phyloP scores from a whole-genome alignment of 2,113 vertebrate genomes.

The Empidonax alnorum region DNA sequence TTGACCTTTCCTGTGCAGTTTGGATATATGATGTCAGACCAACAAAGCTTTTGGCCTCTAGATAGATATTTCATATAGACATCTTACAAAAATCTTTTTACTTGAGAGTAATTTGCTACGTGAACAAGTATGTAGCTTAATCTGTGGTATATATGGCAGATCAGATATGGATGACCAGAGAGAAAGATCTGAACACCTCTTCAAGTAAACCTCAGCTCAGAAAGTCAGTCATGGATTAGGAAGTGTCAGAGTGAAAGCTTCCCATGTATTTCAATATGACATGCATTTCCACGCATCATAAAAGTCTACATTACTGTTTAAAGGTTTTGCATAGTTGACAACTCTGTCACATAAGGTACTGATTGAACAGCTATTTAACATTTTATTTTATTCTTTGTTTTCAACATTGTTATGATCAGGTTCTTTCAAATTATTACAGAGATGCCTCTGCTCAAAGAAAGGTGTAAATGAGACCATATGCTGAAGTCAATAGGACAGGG shows the following conservation, averaged over 20 bases:
- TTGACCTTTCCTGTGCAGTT: accelerated
- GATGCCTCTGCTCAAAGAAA: not conserved
- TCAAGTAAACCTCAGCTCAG: not conserved
- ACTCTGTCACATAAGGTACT: not conserved
- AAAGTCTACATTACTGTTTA: not conserved
- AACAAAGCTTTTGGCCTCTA: not conserved
- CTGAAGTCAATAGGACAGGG: not conserved
- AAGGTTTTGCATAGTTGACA: not conserved
- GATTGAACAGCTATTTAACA: not conserved
- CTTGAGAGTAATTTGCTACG: not conserved
- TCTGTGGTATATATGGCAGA: not conserved
- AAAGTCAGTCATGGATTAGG: not conserved
- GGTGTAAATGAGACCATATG: not conserved
- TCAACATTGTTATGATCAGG: not conserved
- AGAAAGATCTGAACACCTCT: not conserved
- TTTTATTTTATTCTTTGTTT: not conserved
- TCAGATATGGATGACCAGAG: not conserved
- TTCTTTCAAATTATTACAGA: not conserved
- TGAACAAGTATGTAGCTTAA: not conserved
- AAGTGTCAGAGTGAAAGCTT: not conserved
- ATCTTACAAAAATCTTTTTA: not conserved
- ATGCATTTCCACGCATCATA: not conserved
- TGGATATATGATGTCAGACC: not conserved
- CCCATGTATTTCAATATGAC: not conserved
- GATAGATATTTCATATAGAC: not conserved